Percentiles rank a stretch among this genome's conserved stretches.
These are phyloP conservation scores for Fregetta grallaria DNA, from an alignment of 2,113 vertebrate species.

Conservation along the genomic window DNA sequence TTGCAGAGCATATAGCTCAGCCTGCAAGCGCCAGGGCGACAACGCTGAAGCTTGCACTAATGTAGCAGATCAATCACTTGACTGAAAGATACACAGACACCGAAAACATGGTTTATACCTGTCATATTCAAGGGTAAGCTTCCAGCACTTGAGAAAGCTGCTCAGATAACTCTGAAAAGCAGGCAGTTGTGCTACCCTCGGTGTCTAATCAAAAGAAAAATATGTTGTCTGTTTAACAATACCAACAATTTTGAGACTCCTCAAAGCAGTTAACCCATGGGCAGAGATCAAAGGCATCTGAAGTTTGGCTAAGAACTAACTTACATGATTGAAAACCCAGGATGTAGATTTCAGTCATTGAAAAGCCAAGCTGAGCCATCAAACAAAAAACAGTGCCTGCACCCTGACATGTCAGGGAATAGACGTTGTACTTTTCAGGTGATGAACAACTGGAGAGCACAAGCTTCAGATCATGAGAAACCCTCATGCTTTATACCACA, in stretches of 20 bases:
- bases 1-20: not conserved
- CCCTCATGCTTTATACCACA: not conserved
- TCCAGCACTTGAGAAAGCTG: not conserved
- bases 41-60: conserved; percentile 27
- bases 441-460: conserved; percentile 9
- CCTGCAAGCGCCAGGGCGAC: conserved; percentile 10
- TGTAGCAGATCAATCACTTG: conserved; percentile 64
- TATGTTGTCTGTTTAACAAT: conserved; percentile 68
- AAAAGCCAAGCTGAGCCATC: conserved; percentile 35
- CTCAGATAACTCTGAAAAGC: conserved; percentile 39
- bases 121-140: conserved; percentile 75
- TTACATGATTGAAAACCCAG: not conserved
- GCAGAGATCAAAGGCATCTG: conserved; percentile 23
- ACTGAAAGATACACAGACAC: conserved; percentile 57
- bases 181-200: conserved; percentile 61
- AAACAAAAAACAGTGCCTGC: conserved; percentile 12
- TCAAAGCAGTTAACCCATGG: not conserved
- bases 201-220: conserved; percentile 63
- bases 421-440: conserved; percentile 5
- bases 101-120: conserved; percentile 61
- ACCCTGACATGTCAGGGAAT: conserved; percentile 3
- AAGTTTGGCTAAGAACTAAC: not conserved
- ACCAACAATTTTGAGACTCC: conserved; percentile 20
- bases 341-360: conserved; percentile 43
- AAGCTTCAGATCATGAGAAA: not conserved